Evolutionary conservation across 1,140 invertebrate species (phyloP).

Genomic region (Eriocheir sinensis): DNA sequence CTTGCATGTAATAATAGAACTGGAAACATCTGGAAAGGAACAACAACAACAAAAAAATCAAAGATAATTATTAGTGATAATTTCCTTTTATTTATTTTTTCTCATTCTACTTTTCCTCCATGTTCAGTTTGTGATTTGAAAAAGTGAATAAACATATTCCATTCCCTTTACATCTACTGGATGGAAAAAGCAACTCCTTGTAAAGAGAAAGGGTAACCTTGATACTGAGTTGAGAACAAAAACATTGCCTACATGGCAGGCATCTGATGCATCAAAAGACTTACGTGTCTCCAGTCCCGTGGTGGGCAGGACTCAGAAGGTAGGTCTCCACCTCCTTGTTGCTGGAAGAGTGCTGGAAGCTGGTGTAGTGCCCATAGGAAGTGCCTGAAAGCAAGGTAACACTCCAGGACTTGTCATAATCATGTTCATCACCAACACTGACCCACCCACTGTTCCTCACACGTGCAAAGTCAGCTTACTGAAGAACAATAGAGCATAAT

Average conservation of each 20-base stretch:
- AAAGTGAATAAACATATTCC: neutral
- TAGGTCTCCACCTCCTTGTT: slow-evolving; percentile 11
- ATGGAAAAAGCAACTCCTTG: neutral
- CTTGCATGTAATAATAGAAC: slow-evolving; percentile 69
- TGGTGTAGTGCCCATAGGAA: slow-evolving; percentile 52
- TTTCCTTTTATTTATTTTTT: neutral
- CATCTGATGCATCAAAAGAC: neutral
- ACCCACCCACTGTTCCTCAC: neutral
- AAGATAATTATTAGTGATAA: neutral
- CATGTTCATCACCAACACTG: neutral
- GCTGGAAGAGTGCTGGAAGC: slow-evolving; percentile 29
- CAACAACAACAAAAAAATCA: too few relatives aligned
- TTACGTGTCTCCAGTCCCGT: slow-evolving; percentile 52
- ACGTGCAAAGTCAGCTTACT: too few relatives aligned
- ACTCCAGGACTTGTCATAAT: neutral
- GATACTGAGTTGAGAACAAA: neutral
- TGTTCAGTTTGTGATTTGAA: neutral
- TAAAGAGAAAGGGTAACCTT: neutral
- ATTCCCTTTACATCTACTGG: neutral
- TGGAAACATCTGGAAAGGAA: slow-evolving; percentile 64
- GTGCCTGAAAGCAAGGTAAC: slow-evolving; percentile 38
- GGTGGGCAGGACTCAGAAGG: slow-evolving; percentile 19
- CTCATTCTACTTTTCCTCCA: neutral
- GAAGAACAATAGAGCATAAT: too few relatives aligned
- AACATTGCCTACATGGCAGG: too few relatives aligned